Conservation (phyloP, 2,797 vertebrate genomes). For the Clarias fuscus region DNA sequence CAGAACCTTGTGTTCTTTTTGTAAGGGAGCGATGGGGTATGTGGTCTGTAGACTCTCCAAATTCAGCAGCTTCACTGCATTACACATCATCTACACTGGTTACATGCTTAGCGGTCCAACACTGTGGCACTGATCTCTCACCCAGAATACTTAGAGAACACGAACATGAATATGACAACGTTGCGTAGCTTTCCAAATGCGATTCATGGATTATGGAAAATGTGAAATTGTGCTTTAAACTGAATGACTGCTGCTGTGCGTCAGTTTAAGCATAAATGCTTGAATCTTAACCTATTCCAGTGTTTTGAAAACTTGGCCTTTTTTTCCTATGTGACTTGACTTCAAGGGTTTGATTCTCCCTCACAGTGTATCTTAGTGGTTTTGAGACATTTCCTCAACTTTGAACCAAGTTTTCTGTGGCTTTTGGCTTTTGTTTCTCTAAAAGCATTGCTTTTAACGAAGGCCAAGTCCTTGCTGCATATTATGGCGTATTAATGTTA, state of each 20-base stretch:
- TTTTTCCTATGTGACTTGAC: constrained; percentile 25
- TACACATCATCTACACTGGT: constrained; percentile 4
- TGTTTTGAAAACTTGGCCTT: constrained; percentile 11
- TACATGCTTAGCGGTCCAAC: not conserved
- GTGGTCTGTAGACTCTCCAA: constrained; percentile 21
- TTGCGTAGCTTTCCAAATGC: not conserved
- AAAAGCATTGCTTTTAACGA: not conserved
- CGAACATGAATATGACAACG: not conserved
- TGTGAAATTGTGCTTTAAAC: constrained; percentile 4
- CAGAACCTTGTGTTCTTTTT: constrained; percentile 33
- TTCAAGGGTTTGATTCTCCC: constrained; percentile 1
- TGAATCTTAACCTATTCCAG: constrained; percentile 2
- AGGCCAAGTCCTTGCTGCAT: constrained; percentile 7
- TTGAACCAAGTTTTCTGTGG: constrained; percentile 25
- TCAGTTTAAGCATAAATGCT: not conserved
- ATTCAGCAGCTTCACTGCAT: not conserved
- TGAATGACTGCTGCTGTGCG: not conserved
- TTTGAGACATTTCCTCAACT: constrained; percentile 30
- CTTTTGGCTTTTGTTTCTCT: not conserved
- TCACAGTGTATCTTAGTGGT: constrained; percentile 27
- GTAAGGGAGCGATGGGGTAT: constrained; percentile 2
- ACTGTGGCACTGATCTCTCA: not conserved
- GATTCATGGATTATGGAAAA: not conserved
- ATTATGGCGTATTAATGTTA: not conserved
- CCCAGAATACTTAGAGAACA: not conserved